Percentiles rank a stretch among this genome's conserved stretches.
Conservation (phyloP, 2,888 invertebrate genomes). For the Beris morrisii region DNA sequence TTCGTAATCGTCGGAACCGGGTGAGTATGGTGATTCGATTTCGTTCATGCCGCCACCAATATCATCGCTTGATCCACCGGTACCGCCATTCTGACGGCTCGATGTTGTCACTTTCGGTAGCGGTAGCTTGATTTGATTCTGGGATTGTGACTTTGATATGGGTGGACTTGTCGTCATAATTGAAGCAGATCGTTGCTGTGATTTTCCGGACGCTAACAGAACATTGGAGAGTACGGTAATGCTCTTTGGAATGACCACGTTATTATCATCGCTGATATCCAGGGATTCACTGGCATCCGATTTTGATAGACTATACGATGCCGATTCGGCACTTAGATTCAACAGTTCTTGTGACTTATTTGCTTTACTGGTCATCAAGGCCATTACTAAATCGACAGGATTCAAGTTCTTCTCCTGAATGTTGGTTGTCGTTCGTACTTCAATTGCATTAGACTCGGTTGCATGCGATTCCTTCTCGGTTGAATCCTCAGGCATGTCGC, state of each 20-base stretch:
- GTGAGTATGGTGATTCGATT: constrained; percentile 84
- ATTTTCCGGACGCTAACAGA: constrained; percentile 42
- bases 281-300: constrained; percentile 4
- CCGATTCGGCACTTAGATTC: constrained; percentile 12
- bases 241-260: constrained; percentile 32
- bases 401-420: constrained; percentile 58
- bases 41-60: constrained; percentile 61
- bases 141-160: constrained; percentile 13
- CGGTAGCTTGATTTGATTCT: constrained; percentile 10
- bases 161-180: constrained; percentile 54
- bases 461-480: constrained; percentile 27
- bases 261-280: constrained; percentile 10
- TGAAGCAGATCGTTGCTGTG: constrained; percentile 44
- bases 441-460: constrained; percentile 33
- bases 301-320: constrained; percentile 2
- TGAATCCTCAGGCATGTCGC: constrained; percentile 36
- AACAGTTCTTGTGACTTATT: constrained; percentile 34
- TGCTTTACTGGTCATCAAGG: constrained; percentile 58
- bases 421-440: constrained; percentile 38
- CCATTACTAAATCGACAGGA: constrained; percentile 64
- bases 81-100: constrained; percentile 42
- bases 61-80: constrained; percentile 52
- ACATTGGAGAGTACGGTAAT: constrained; percentile 54
- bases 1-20: constrained; percentile 85
- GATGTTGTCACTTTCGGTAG: constrained; percentile 41